A percentile compares a stretch with the other conserved stretches of the same genome.
These are phyloP conservation scores for Lepidocyrtinus sp. DNA, from an alignment of 2,888 invertebrate genomes.

Conservation along the genomic window DNA sequence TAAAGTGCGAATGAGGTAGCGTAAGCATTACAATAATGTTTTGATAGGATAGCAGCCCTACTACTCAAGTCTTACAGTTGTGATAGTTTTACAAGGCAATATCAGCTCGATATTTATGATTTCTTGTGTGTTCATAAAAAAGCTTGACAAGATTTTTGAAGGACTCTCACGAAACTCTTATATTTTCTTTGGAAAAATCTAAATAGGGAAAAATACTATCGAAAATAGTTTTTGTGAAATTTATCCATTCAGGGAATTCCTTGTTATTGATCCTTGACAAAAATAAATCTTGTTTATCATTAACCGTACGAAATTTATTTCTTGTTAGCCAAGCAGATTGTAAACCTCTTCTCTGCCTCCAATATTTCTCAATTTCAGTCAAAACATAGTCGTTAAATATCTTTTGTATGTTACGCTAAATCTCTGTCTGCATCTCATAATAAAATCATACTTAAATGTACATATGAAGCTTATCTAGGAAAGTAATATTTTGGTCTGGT, in stretches of 20 bases:
- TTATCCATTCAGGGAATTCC: conserved; percentile 5
- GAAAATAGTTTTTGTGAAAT: not conserved
- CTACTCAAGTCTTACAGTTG: not conserved
- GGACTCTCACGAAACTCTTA: conserved; percentile 1
- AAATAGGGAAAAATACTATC: conserved; percentile 1
- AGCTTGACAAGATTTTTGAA: conserved; percentile 6
- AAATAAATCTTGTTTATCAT: not conserved
- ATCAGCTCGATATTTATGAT: conserved; percentile 12
- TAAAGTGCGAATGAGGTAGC: conserved; percentile 14
- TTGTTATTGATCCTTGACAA: not conserved
- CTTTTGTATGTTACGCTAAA: too few species aligned
- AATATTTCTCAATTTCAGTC: too few species aligned
- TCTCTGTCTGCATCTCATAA: too few species aligned
- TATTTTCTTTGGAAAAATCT: not conserved
- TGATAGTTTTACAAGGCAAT: not conserved
- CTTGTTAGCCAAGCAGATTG: conserved; percentile 11
- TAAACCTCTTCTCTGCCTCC: too few species aligned
- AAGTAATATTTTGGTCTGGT: too few species aligned
- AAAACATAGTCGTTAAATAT: too few species aligned
- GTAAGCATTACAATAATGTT: conserved; percentile 6
- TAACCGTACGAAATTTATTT: not conserved
- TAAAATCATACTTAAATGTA: too few species aligned
- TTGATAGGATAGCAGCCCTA: not conserved
- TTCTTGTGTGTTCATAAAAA: conserved; percentile 8
- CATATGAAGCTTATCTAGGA: too few species aligned